A percentile compares a stretch with the other conserved stretches of the same genome.
These are phyloP conservation scores for Drosophila percnosoma DNA, from an alignment of 2,888 invertebrate species.

Conservation along the genomic window DNA sequence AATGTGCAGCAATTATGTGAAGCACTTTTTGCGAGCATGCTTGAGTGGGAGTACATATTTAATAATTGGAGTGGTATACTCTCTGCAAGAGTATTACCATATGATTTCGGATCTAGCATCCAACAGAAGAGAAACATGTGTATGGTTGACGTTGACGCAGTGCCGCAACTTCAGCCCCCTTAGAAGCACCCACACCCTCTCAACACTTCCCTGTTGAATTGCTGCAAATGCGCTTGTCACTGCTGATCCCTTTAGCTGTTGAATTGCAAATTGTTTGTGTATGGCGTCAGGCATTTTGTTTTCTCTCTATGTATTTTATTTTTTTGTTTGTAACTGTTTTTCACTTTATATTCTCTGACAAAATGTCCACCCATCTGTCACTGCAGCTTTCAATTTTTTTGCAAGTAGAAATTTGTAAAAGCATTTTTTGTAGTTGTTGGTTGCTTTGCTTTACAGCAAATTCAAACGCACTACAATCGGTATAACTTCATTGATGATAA, in stretches of 20 bases:
- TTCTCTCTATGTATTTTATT: constrained; percentile 23
- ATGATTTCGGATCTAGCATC: constrained; percentile 37
- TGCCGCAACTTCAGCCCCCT: constrained; percentile 5
- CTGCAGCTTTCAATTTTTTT: constrained; percentile 53
- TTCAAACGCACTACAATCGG: constrained; percentile 34
- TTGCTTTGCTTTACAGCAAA: constrained; percentile 33
- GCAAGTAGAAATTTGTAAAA: constrained; percentile 62
- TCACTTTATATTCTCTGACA: constrained; percentile 54
- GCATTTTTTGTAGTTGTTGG: constrained; percentile 12
- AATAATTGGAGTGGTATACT: constrained; percentile 3
- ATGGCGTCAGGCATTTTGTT: constrained; percentile 68
- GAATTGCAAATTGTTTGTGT: constrained; percentile 81
- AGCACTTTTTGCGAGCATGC: background rate
- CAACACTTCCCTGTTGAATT: constrained; percentile 13
- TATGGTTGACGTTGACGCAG: constrained; percentile 32
- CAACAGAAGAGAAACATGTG: constrained; percentile 48
- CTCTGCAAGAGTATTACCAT: constrained; percentile 30
- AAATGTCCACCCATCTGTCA: constrained; percentile 80
- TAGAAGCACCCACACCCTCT: background rate
- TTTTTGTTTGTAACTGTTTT: constrained; percentile 22
- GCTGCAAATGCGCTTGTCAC: constrained; percentile 76
- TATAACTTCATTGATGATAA: constrained; percentile 42
- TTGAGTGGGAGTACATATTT: background rate
- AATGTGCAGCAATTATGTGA: background rate
- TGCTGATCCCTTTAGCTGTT: constrained; percentile 79